Conservation (phyloP, 2,888 invertebrate genomes). For the Mesorhabditis spiculigera region DNA sequence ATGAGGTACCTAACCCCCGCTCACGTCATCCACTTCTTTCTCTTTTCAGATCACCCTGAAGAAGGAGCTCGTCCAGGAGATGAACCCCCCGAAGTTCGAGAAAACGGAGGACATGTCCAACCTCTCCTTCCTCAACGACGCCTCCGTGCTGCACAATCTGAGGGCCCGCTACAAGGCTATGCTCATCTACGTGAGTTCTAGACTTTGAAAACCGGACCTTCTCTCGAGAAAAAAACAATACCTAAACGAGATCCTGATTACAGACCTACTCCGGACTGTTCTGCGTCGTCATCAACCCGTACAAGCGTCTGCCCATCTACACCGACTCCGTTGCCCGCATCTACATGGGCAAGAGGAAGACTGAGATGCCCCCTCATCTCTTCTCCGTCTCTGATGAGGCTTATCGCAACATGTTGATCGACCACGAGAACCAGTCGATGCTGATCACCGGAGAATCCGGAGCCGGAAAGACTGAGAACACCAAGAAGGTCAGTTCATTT, state of each 20-base stretch:
- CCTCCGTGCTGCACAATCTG: slow-evolving; percentile 95
- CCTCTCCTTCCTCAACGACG: slow-evolving; percentile 98
- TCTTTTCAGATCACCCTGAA: slow-evolving; percentile 70
- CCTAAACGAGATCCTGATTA: slow-evolving; percentile 12
- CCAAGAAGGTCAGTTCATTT: slow-evolving; percentile 97
- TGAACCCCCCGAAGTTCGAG: slow-evolving; percentile 98
- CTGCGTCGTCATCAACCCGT: slow-evolving; percentile 58
- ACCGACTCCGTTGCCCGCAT: slow-evolving; percentile 62
- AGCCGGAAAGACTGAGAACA: slow-evolving; percentile 99
- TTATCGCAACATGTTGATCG: slow-evolving; percentile 75
- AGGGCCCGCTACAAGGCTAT: slow-evolving; percentile 95
- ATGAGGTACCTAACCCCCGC: slow-evolving; percentile 65
- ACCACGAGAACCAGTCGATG: slow-evolving; percentile 73
- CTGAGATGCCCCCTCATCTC: slow-evolving; percentile 99
- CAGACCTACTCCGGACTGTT: slow-evolving; percentile 57
- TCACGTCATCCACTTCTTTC: neutral
- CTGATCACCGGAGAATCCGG: slow-evolving; percentile 95
- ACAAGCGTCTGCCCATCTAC: slow-evolving; percentile 57
- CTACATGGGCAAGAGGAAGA: slow-evolving; percentile 98
- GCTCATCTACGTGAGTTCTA: slow-evolving; percentile 67
- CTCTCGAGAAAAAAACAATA: neutral
- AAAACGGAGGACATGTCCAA: slow-evolving; percentile 72
- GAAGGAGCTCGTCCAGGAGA: slow-evolving; percentile 86
- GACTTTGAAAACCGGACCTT: neutral
- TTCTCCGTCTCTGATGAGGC: slow-evolving; percentile 97